These are phyloP conservation scores for Listrodromus nycthemerus DNA, from an alignment of 2,888 invertebrate species.

Conservation along the genomic window DNA sequence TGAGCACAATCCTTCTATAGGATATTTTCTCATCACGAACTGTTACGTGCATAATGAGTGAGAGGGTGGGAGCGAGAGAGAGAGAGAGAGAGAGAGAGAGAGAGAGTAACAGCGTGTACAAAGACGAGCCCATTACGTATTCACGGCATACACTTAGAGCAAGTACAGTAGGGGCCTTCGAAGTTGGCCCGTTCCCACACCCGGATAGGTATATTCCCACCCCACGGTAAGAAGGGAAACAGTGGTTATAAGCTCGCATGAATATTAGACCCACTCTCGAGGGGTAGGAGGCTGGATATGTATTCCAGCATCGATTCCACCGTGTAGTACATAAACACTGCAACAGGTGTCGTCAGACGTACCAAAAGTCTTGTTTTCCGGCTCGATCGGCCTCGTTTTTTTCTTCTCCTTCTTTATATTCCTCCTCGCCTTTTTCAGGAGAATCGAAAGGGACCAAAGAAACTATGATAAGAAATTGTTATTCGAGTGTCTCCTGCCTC, in stretches of 20 bases:
- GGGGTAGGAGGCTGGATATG: neutral
- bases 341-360: slow-evolving; percentile 67
- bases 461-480: slow-evolving; percentile 39
- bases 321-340: slow-evolving; percentile 37
- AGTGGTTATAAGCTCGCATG: slow-evolving; percentile 10
- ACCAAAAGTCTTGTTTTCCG: slow-evolving; percentile 36
- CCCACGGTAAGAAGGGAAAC: slow-evolving; percentile 23
- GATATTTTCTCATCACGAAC: slow-evolving; percentile 67
- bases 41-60: slow-evolving; percentile 64
- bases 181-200: slow-evolving; percentile 60
- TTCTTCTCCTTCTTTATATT: neutral
- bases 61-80: slow-evolving; percentile 1
- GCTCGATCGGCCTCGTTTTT: neutral
- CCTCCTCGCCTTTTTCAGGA: neutral
- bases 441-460: neutral
- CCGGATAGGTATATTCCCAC: slow-evolving; percentile 22
- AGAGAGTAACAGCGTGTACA: slow-evolving; percentile 44
- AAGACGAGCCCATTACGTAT: slow-evolving; percentile 66
- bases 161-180: slow-evolving; percentile 55
- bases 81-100: slow-evolving; percentile 12
- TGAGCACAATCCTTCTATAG: slow-evolving; percentile 22
- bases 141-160: slow-evolving; percentile 55
- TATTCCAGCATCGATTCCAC: slow-evolving; percentile 30
- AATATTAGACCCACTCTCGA: neutral
- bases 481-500: slow-evolving; percentile 42